These are phyloP conservation scores for Maniola jurtina DNA, from an alignment of 1,140 invertebrate genomes.

Conservation along the genomic window DNA sequence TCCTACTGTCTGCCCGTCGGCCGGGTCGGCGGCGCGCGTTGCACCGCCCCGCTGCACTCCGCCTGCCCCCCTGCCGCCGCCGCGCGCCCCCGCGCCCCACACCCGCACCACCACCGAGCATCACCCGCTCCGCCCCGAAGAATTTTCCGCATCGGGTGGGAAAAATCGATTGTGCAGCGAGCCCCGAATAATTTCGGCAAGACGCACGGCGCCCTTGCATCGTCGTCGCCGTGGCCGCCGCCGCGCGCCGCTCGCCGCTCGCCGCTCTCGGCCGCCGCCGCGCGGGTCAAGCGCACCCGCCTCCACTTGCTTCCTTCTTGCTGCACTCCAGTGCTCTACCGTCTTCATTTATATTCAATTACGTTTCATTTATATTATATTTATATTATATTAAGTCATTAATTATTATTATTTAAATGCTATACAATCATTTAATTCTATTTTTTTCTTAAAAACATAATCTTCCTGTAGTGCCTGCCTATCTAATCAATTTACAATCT, in stretches of 20 bases:
- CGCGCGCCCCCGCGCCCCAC: slow-evolving; percentile 43
- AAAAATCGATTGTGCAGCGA: slow-evolving; percentile 76
- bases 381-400: too few relatives aligned
- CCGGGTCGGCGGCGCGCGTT: slow-evolving; percentile 68
- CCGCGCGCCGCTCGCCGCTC: slow-evolving; percentile 21
- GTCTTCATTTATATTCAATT: too few relatives aligned
- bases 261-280: slow-evolving; percentile 34
- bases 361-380: too few relatives aligned
- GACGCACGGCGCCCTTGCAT: slow-evolving; percentile 75
- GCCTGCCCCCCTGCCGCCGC: slow-evolving; percentile 57
- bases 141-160: slow-evolving; percentile 76
- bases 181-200: slow-evolving; percentile 76
- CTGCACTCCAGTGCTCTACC: too few relatives aligned
- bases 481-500: too few relatives aligned
- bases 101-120: slow-evolving; percentile 47
- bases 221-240: slow-evolving; percentile 41
- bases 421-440: too few relatives aligned
- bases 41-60: slow-evolving; percentile 73
- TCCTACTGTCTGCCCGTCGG: slow-evolving; percentile 73
- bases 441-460: too few relatives aligned
- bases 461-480: too few relatives aligned
- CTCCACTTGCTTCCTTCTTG: too few relatives aligned
- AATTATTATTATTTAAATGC: too few relatives aligned
- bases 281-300: slow-evolving; percentile 52
- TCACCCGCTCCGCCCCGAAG: slow-evolving; percentile 67